phyloP scores from a whole-genome alignment of 1,140 invertebrate species.

The Aphis craccivora region DNA sequence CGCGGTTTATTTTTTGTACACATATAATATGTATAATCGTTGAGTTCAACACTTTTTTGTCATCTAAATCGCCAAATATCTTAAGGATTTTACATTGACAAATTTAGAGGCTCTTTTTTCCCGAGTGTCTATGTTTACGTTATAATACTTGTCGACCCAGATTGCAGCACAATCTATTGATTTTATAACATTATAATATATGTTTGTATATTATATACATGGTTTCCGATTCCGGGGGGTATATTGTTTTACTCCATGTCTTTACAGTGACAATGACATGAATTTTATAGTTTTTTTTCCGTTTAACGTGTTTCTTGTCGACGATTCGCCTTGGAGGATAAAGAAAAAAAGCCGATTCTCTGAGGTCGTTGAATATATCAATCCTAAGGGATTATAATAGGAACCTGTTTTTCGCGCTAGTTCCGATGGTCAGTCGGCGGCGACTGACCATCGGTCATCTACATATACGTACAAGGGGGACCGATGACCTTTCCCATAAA shows the following conservation, averaged over 20 bases:
- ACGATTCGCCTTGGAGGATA: constrained; percentile 32
- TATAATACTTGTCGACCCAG: background rate
- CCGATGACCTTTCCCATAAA: constrained; percentile 56
- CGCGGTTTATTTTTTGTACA: background rate
- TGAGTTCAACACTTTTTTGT: background rate
- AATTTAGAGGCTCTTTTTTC: constrained; percentile 27
- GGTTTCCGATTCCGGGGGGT: background rate
- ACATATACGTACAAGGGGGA: constrained; percentile 26
- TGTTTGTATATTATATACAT: background rate
- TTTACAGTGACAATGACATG: constrained; percentile 41
- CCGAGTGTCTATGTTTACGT: background rate
- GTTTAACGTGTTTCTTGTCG: constrained; percentile 21
- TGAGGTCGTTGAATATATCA: constrained; percentile 16
- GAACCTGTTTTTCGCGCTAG: constrained; percentile 55
- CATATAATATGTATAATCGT: background rate
- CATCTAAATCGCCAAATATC: background rate
- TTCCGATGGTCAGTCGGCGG: background rate
- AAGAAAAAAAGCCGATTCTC: constrained; percentile 18
- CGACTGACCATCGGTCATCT: constrained; percentile 56
- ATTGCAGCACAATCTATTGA: background rate
- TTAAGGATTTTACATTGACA: background rate
- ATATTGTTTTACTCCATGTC: constrained; percentile 24
- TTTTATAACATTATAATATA: background rate
- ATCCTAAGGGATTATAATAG: constrained; percentile 47
- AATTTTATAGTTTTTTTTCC: constrained; percentile 30